phyloP scores from a whole-genome alignment of 2,113 vertebrate species.

The Macrotis lagotis region DNA sequence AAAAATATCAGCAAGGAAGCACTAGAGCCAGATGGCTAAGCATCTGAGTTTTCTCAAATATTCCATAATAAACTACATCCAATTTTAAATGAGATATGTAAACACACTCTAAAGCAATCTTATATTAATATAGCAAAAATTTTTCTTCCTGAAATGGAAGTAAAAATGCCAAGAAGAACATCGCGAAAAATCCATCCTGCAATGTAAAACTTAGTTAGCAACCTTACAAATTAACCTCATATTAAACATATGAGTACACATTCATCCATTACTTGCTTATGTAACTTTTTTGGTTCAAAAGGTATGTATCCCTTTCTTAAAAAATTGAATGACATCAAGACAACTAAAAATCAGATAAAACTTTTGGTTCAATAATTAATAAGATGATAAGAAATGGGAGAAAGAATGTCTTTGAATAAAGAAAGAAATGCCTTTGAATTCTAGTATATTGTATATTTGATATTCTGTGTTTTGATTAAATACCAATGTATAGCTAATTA shows the following conservation, averaged over 20 bases:
- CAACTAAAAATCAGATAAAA: neutral
- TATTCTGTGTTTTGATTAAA: neutral
- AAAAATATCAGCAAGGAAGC: slow-evolving; percentile 67
- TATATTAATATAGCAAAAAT: slow-evolving; percentile 64
- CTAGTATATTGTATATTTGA: neutral
- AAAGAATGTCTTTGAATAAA: neutral
- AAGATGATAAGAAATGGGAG: neutral
- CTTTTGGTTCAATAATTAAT: neutral
- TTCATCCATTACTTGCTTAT: neutral
- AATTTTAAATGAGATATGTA: slow-evolving; percentile 63
- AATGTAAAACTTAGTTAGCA: slow-evolving; percentile 37
- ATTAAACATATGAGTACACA: neutral
- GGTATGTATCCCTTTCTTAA: neutral
- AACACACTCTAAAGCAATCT: slow-evolving; percentile 60
- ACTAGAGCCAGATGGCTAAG: slow-evolving; percentile 62
- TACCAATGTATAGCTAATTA: neutral
- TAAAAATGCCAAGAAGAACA: slow-evolving; percentile 33
- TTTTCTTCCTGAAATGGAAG: slow-evolving; percentile 56
- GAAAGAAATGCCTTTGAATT: neutral
- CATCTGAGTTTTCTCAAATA: slow-evolving; percentile 70
- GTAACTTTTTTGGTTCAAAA: neutral
- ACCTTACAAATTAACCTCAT: neutral
- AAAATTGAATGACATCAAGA: neutral
- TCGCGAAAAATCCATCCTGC: slow-evolving; percentile 29
- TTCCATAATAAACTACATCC: slow-evolving; percentile 61